Percentiles rank a stretch among this genome's conserved stretches.
These are phyloP conservation scores for Drosophila fungiperda DNA, from an alignment of 2,888 invertebrate genomes.

Conservation along the genomic window DNA sequence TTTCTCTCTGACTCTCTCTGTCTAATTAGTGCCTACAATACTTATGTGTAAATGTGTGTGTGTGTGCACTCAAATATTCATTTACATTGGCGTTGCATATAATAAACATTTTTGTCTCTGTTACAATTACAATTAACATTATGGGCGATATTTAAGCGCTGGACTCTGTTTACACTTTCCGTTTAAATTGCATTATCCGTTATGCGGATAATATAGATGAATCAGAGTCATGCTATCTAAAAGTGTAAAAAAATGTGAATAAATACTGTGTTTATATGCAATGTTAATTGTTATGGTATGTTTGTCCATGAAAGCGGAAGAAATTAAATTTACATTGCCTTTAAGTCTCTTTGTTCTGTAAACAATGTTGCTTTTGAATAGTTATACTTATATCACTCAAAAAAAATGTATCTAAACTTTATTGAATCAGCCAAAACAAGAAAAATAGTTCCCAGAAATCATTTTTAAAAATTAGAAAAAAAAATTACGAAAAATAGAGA, in stretches of 20 bases:
- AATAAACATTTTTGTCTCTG: constrained; percentile 36
- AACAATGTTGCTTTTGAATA: constrained; percentile 24
- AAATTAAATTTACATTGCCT: constrained; percentile 30
- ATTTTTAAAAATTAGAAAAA: neutral
- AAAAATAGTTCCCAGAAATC: neutral
- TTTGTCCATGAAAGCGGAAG: constrained; percentile 42
- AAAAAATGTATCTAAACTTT: neutral
- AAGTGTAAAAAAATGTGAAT: constrained; percentile 24
- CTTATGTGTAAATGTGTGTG: neutral
- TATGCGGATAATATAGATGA: neutral
- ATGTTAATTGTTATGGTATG: constrained; percentile 48
- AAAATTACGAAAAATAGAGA: neutral
- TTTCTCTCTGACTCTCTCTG: neutral
- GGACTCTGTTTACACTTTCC: constrained; percentile 31
- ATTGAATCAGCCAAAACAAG: neutral
- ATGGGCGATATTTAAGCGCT: constrained; percentile 20
- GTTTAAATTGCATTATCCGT: constrained; percentile 27
- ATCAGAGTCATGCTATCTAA: constrained; percentile 26
- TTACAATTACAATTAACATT: constrained; percentile 25
- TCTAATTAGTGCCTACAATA: neutral
- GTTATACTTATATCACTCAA: constrained; percentile 1
- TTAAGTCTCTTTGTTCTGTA: constrained; percentile 15
- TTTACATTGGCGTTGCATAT: constrained; percentile 16
- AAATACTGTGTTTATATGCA: constrained; percentile 15
- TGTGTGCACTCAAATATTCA: constrained; percentile 2